These are phyloP conservation scores for Perodicticus potto DNA, from an alignment of 2,797 vertebrate species.

Conservation along the genomic window DNA sequence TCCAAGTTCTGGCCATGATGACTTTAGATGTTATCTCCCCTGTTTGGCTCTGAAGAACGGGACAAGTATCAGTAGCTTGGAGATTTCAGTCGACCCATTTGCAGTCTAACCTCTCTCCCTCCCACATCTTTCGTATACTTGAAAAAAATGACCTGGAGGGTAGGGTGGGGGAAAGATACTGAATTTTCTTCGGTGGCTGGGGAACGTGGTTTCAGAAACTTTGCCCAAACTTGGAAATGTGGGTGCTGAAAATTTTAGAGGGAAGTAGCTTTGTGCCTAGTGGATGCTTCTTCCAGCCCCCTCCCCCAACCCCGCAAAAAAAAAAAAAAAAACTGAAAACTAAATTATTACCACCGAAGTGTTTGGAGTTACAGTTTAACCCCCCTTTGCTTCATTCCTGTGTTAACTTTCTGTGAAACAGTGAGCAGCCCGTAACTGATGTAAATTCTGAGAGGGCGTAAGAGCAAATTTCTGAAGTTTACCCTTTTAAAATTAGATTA, in stretches of 20 bases:
- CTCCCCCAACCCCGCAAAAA: constrained; percentile 3
- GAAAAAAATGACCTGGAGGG: constrained; percentile 12
- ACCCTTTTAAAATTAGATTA: constrained; percentile 6
- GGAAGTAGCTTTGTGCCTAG: constrained; percentile 69
- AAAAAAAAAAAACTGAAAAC: background rate
- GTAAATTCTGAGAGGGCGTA: constrained; percentile 6
- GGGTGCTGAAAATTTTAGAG: constrained; percentile 75
- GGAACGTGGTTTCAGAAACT: constrained; percentile 82
- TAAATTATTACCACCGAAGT: constrained; percentile 12
- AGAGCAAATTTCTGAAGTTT: constrained; percentile 46
- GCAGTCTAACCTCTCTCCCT: constrained; percentile 58
- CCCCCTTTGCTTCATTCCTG: background rate
- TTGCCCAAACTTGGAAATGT: constrained; percentile 84
- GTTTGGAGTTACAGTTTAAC: background rate
- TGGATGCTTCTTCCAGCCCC: constrained; percentile 51
- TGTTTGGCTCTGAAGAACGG: constrained; percentile 65
- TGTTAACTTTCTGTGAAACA: constrained; percentile 61
- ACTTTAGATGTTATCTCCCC: constrained; percentile 79
- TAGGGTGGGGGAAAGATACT: background rate
- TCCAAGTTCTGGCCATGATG: constrained; percentile 55
- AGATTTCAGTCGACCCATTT: constrained; percentile 71
- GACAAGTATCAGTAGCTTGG: constrained; percentile 62
- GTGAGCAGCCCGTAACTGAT: constrained; percentile 4
- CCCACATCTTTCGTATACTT: constrained; percentile 44
- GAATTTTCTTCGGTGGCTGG: constrained; percentile 67